Evolutionary conservation across 2,888 invertebrate species (phyloP), one percentile per base, ranked within the genome.

Genomic region (Parnassius apollo): DNA sequence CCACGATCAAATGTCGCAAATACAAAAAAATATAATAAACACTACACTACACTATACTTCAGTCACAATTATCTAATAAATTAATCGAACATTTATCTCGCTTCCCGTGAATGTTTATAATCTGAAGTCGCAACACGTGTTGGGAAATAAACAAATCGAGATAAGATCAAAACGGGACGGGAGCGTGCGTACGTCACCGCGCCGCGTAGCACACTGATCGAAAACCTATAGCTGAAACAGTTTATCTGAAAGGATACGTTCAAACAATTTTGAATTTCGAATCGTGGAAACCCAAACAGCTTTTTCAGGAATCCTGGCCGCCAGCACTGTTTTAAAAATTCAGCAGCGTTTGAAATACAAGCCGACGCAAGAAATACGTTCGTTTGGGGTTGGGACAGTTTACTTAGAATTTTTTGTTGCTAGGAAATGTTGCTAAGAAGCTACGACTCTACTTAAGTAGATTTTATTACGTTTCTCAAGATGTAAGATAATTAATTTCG

Each of bases 161-260:
- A 55, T 63, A 46, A 8, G 49, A 57, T 62, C 59, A 25, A 18
- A 18, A 18, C 56, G 13, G 66, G 61, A 61, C 61, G 11, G 50
- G 61, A 50, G 66, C 84, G 85, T 85, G 85, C 85, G 85, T 80
- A 68, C 83, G 66, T 66, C 68, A 66, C 80, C 62, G 68, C 77
- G 84, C 78, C 82, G 72, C 80, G 72, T 75, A 78, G 76, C 75
- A 71, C 75, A 85, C 85, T 86, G 85, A 85, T 84, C 81, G 82
- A 80, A 85, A 80, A 78, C 80, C 82, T 79, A 85, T 83, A 82
- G 72, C 70, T 63, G 51, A 35, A 60, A 52, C 59, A 56, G 52
- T 74, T 69, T 66, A 63, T 63, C 72, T 72, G 74, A 69, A 71
- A 72, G 66, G 59, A 69, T 58, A 67, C 67, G 67, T 73, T 69